Conservation (phyloP, 2,888 invertebrate species). For the Sepioteuthis lessoniana region DNA sequence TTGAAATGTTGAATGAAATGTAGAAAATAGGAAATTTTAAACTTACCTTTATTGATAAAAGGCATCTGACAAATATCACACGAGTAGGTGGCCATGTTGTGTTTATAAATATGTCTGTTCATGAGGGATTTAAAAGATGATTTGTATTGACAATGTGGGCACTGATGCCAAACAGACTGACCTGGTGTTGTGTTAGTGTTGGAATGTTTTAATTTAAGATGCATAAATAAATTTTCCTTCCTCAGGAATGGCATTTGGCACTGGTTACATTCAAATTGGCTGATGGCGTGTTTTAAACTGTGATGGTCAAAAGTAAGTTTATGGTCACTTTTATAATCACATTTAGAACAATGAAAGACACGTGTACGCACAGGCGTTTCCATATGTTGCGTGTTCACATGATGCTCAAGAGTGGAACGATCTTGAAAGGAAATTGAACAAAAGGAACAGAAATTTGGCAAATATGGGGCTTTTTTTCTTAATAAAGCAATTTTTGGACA, state of each 20-base stretch:
- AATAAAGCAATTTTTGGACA: neutral
- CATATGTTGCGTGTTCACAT: neutral
- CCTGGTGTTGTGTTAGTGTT: neutral
- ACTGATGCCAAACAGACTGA: neutral
- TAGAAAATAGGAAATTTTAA: neutral
- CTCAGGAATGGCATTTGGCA: conserved; percentile 38
- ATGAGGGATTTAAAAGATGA: neutral
- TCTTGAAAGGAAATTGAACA: neutral
- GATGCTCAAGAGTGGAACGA: neutral
- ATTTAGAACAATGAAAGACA: neutral
- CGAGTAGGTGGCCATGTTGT: neutral
- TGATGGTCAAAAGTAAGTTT: conserved; percentile 35
- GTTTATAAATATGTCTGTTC: conserved; percentile 37
- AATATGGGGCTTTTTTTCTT: neutral
- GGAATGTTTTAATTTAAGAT: neutral
- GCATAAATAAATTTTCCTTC: neutral
- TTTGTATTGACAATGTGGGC: conserved; percentile 20
- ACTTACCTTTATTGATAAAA: conserved; percentile 40
- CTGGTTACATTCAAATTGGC: neutral
- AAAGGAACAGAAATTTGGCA: neutral
- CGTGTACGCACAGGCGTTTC: neutral
- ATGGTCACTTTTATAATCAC: conserved; percentile 20
- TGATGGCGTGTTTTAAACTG: neutral
- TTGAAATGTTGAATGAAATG: too few species aligned
- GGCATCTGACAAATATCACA: conserved; percentile 48